These are phyloP conservation scores for Oncorhynchus masou DNA, from an alignment of 2,113 vertebrate species.

Conservation along the genomic window DNA sequence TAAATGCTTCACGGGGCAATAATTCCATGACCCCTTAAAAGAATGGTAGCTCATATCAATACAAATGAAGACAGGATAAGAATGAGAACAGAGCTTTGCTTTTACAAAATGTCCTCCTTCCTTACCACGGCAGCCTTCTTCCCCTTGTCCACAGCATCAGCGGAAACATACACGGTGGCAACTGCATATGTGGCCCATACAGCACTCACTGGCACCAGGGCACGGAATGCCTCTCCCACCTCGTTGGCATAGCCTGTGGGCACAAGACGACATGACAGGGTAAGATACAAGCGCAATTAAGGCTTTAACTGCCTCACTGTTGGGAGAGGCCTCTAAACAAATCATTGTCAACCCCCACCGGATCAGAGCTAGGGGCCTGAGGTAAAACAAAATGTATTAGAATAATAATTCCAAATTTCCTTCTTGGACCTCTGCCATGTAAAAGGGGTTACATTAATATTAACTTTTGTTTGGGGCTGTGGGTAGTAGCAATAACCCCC, in stretches of 20 bases:
- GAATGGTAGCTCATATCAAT: no score
- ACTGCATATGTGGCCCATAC: constrained; percentile 93
- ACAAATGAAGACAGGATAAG: no score
- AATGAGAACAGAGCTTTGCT: no score
- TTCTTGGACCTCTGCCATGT: constrained; percentile 8
- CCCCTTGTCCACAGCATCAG: constrained; percentile 92
- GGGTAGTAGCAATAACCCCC: constrained; percentile 28
- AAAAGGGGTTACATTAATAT: constrained; percentile 20
- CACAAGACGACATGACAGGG: not conserved
- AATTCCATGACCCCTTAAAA: no score
- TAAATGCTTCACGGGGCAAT: no score
- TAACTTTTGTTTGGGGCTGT: constrained; percentile 7
- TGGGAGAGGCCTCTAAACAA: constrained; percentile 7
- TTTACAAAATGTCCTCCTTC: not conserved
- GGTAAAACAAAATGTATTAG: constrained; percentile 15
- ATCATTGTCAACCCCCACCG: not conserved
- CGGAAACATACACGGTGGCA: constrained; percentile 86
- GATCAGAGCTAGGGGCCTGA: not conserved
- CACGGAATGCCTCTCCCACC: constrained; percentile 92
- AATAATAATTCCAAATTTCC: constrained; percentile 33
- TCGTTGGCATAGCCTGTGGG: constrained; percentile 91
- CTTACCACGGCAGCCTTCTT: constrained; percentile 85
- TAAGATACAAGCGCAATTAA: constrained; percentile 20
- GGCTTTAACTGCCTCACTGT: not conserved
- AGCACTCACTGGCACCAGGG: constrained; percentile 80